Evolutionary conservation across 2,113 vertebrate genomes (phyloP), one percentile per base, ranked within the genome.

Genomic region (Psammodynastes pulverulentus): DNA sequence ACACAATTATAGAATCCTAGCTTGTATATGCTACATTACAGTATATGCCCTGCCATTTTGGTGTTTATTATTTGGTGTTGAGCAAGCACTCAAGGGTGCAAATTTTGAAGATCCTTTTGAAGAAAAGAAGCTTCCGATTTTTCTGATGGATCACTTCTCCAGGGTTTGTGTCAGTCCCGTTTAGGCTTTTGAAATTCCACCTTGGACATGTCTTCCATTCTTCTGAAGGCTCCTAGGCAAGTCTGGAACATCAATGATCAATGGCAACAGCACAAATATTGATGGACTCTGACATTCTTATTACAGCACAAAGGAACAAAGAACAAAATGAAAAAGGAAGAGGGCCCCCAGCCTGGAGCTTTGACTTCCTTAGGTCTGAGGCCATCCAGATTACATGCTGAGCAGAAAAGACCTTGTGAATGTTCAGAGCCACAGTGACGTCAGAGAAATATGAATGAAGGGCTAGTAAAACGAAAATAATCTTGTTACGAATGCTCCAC

Each of bases 381-480:
- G 3, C 52, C 88, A 6, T 87, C 10, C 15, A 49, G 87, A 49
- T 48, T 53, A 93, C 0, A 0, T 46, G n/a, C 48, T 87, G 93
- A 39, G 13, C 54, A 89, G 79, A 58, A 85, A 52, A 56, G 29
- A 58, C 51, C 93, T 95, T 91, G 89, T 93, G 95, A 95, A 92
- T 90, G 54, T 89, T 45, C 94, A 12, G 79, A 95, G 91, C 52
- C 88, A 72, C 46, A 86, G 84, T 84, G 88, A 43, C 84, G 48
- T 93, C 94, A 72, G 90, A 96, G 79, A 5, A 94, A 91, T 90
- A 90, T 87, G 88, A 84, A 95, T 95, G 95, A 95, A 93, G 54
- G 94, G 91, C 72, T 90, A 92, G 88, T 94, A 95, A 91, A 96
- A 95, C 95, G 9, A 24, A 89, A 54, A 90, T 49, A 12, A 51